A percentile compares a stretch with the other conserved stretches of the same genome.
Conservation (phyloP, 2,113 vertebrate species). For the Sinocyclocheilus anshuiensis region DNA sequence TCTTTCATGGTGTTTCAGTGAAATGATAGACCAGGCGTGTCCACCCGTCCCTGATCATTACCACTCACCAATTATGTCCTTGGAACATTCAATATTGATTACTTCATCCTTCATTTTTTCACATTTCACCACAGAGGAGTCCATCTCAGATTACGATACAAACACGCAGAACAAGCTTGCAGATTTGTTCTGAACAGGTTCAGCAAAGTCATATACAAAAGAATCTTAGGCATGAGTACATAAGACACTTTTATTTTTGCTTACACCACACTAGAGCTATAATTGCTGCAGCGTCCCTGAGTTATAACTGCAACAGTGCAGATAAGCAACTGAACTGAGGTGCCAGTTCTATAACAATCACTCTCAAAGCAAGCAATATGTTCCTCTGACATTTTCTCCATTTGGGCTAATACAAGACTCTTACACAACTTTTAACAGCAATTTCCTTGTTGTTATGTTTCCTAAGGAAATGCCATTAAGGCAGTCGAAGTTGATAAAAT, state of each 20-base stretch:
- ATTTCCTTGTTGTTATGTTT: conserved; percentile 28
- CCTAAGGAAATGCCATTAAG: conserved; percentile 6
- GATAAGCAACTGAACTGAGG: conserved; percentile 15
- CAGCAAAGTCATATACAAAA: conserved; percentile 10
- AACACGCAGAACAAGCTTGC: background rate
- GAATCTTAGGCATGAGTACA: background rate
- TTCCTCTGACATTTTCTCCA: background rate
- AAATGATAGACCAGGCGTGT: conserved; percentile 11
- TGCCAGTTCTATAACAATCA: background rate
- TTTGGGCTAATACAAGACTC: conserved; percentile 16
- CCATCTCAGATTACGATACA: background rate
- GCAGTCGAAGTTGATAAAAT: background rate
- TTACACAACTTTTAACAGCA: conserved; percentile 22
- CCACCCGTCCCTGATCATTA: background rate
- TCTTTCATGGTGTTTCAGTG: conserved; percentile 5
- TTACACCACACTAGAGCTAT: background rate
- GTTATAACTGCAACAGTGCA: conserved; percentile 14
- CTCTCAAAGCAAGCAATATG: background rate
- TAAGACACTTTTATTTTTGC: background rate
- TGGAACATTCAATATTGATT: conserved; percentile 16
- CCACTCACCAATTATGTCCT: background rate
- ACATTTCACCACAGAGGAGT: background rate
- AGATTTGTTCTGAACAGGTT: background rate
- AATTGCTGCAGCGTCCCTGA: conserved; percentile 31
- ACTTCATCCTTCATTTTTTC: background rate